These are phyloP conservation scores for Bryconaethiops microstoma DNA, from an alignment of 2,797 vertebrate species.

Conservation along the genomic window DNA sequence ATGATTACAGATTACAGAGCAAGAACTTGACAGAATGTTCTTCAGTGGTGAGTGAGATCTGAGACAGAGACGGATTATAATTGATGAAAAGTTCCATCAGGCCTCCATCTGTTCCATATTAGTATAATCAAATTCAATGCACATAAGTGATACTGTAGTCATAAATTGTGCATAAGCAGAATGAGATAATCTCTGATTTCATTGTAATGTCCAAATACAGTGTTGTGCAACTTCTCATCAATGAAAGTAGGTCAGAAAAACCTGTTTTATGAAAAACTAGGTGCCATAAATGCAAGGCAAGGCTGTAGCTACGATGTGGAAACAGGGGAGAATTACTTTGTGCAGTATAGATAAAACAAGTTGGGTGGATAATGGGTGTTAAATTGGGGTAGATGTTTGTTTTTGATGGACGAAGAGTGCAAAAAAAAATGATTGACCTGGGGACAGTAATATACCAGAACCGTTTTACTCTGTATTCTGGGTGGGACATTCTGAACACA, in stretches of 20 bases:
- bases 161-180: neutral
- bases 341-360: too few species aligned
- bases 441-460: too few species aligned
- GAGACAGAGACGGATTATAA: conserved; percentile 26
- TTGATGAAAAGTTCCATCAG: conserved; percentile 21
- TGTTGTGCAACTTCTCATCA: neutral
- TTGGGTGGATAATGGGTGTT: too few species aligned
- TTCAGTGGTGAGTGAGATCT: conserved; percentile 40
- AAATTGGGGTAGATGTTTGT: too few species aligned
- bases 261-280: conserved; percentile 2
- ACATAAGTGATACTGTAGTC: neutral
- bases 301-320: too few species aligned
- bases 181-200: neutral
- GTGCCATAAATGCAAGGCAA: neutral
- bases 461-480: too few species aligned
- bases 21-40: conserved; percentile 30
- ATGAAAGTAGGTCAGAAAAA: neutral
- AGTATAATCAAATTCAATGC: conserved; percentile 1
- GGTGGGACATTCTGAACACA: too few species aligned
- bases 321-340: too few species aligned
- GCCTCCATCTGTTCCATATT: conserved; percentile 31
- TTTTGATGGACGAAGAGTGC: too few species aligned
- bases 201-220: neutral
- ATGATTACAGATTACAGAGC: conserved; percentile 41
- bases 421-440: too few species aligned